phyloP scores from a whole-genome alignment of 2,888 invertebrate species.

The Lamellibrachia satsuma region DNA sequence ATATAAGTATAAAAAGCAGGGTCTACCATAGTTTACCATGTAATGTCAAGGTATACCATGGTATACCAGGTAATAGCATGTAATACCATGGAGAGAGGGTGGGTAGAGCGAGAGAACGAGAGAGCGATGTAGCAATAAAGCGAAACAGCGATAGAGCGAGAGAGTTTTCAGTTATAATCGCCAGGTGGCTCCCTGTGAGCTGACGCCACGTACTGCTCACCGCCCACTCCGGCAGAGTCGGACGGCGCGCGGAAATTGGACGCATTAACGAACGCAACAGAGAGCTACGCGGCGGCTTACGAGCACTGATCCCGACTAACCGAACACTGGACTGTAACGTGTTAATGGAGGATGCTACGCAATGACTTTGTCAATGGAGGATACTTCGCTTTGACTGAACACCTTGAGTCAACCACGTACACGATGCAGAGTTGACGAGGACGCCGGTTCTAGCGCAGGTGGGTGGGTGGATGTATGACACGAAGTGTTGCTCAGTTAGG shows the following conservation, averaged over 20 bases:
- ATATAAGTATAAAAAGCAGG: too few species aligned
- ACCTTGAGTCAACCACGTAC: background rate
- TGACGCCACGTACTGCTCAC: background rate
- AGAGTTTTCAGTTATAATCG: background rate
- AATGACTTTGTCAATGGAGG: slow-evolving; percentile 2
- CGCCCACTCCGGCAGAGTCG: slow-evolving; percentile 5
- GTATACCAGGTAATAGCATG: too few species aligned
- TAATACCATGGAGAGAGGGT: too few species aligned
- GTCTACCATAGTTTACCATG: too few species aligned
- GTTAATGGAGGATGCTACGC: background rate
- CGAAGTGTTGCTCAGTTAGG: background rate
- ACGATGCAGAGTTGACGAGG: background rate
- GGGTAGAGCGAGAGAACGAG: too few species aligned
- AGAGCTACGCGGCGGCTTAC: background rate
- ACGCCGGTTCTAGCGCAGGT: background rate
- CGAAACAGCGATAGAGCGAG: background rate
- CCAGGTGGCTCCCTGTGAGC: background rate
- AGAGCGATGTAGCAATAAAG: too few species aligned
- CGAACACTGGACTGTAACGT: background rate
- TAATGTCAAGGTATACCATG: too few species aligned
- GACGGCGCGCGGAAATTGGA: background rate
- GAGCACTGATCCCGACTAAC: background rate
- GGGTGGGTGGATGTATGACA: background rate
- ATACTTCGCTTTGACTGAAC: slow-evolving; percentile 10
- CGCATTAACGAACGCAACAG: slow-evolving; percentile 4